Evolutionary conservation across 2,888 invertebrate species (phyloP), one percentile per base, ranked within the genome.

Genomic region (Philereme vetulata): DNA sequence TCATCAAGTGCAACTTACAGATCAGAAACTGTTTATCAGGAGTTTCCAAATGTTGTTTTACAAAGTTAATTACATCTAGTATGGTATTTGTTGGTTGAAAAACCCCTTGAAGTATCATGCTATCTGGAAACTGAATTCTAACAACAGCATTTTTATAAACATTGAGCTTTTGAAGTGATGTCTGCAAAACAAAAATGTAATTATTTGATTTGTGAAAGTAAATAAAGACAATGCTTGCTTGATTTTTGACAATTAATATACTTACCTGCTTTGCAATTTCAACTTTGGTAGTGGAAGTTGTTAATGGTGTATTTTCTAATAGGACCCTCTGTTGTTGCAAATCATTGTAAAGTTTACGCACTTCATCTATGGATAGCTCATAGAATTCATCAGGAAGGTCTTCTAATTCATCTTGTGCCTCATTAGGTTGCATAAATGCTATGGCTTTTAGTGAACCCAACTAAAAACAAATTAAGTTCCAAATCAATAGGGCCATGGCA

Each of bases 361-460:
- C 95, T 91, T 98, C 98, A 59, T 95, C 94, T 46, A 97, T 93
- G 1, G 97, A 97, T 45, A 98, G 85, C 65, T 98, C 96, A 82
- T 96, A 98, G 84, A 98, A 98, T 51, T 96, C 96, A 84, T 98
- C 98, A 0, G 96, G 95, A 42, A 96, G 85, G 57, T 97, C 96
- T 52, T 96, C 95, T 67, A 95, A 93, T 36, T 93, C 93, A 56
- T 90, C 78, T 53, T 94, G 88, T 70, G 80, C 74, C 9, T 84
- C 80, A 59, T 94, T 91, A 42, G 94, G 93, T 76, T 94, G 94
- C 63, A 94, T 94, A 80, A 96, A 97, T 32, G 95, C 88, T 68
- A 97, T 90, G 3, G 97, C 97, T 81, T 95, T 95, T 66, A 96
- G 94, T 59, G 94, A 93, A 48, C 96, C 96, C 75, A 96, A 81